These are phyloP conservation scores for Sebastes matsubarae DNA, from an alignment of 2,797 vertebrate genomes.

Conservation along the genomic window DNA sequence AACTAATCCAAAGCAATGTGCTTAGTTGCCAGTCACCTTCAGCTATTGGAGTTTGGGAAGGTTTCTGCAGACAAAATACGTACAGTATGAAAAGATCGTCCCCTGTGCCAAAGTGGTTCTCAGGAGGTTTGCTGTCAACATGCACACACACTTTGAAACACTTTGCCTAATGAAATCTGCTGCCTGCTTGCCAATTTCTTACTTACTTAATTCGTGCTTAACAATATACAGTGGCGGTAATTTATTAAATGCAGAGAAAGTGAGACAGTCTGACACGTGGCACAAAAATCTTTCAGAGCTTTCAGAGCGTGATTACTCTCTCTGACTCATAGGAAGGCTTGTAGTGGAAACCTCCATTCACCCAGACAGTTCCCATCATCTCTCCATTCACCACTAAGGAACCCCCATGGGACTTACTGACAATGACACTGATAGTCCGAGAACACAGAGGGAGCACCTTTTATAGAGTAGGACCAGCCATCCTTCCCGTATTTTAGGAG, in stretches of 20 bases:
- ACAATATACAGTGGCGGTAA: constrained; percentile 52
- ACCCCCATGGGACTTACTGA: constrained; percentile 39
- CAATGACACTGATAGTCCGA: constrained; percentile 40
- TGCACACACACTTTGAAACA: constrained; percentile 36
- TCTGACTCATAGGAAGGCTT: constrained; percentile 45
- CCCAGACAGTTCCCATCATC: constrained; percentile 42
- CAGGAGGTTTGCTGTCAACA: constrained; percentile 27
- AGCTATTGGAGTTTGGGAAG: constrained; percentile 8
- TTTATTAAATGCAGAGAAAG: constrained; percentile 58
- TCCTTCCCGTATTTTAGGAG: constrained; percentile 25
- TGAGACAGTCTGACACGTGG: constrained; percentile 44
- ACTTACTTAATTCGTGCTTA: constrained; percentile 71
- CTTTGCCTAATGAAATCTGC: constrained; percentile 69
- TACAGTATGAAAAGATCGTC: constrained; percentile 12
- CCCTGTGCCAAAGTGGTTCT: constrained; percentile 26
- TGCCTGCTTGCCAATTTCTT: constrained; percentile 68
- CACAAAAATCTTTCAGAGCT: constrained; percentile 48
- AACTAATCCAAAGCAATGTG: background rate
- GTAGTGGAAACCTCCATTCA: constrained; percentile 45
- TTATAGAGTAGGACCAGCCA: constrained; percentile 27
- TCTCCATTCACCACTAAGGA: constrained; percentile 32
- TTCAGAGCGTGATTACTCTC: constrained; percentile 39
- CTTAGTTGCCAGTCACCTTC: constrained; percentile 1
- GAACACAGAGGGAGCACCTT: constrained; percentile 37
- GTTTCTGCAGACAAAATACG: constrained; percentile 21